Base-by-base conservation (phyloP, 2,888 invertebrate species). In the Cephus pygmeus region DNA sequence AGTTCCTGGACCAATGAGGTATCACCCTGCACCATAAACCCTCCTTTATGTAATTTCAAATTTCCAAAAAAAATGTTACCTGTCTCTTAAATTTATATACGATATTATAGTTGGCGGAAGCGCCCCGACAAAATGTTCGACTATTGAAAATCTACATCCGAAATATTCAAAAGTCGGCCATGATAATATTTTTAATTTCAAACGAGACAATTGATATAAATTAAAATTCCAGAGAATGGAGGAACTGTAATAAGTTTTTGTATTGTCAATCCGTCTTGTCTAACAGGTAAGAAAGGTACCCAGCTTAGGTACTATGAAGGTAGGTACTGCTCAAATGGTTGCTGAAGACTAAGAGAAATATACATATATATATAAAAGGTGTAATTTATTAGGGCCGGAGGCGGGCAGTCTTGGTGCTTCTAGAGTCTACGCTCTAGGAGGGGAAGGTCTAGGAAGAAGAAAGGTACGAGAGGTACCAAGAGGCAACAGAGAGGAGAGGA, bases 331-430 rank as follows among this genome's bases (percentile, higher is more conserved):
- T 71, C 71, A 71, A 71, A 71, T 34, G 71, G 71, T 34, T 34
- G 31, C 33, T 34, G 71, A 33, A 34, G 71, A 31, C 71, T 71
- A 76, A 11, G 34, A 81, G 76, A 85, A 84, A 86, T 82, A 86
- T 83, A 81, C 84, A 34, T 83, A 80, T 84, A 86, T 84, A 34
- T 73, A 73, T 71, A 86, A 87, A 85, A 87, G 86, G 87, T 85
- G 85, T 89, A 87, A 89, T 89, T 89, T 89, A 89, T 89, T 88
- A 85, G 87, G 83, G 87, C 87, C 88, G 82, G 83, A 87, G 88
- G 88, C 87, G 81, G 81, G 85, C 82, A 84, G 83, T 80, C 85
- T 85, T 85, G 84, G 86, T 86, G 84, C 85, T 87, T 85, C 83
- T 81, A 80, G 80, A 79, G 77, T 75, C 69, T 74, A 78, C 75